Percentiles rank a stretch among this genome's conserved stretches.
phyloP scores from a whole-genome alignment of 2,888 invertebrate genomes.

The Villa cingulata region DNA sequence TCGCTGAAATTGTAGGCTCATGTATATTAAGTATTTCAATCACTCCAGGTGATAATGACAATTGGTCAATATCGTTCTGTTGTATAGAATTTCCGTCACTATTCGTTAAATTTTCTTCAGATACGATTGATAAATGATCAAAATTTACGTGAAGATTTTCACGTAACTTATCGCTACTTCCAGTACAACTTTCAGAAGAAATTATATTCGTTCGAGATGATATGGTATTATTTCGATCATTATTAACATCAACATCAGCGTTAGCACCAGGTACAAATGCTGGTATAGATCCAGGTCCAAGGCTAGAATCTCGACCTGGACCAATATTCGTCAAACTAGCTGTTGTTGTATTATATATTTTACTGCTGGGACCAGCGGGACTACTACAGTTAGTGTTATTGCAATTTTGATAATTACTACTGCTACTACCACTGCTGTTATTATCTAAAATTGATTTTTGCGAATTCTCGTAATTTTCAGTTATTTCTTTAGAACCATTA shows the following conservation, averaged over 20 bases:
- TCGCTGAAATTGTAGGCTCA: no score
- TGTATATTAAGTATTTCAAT: no score
- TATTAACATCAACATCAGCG: no score
- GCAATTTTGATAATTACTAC: not conserved
- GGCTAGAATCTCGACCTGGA: slow-evolving; percentile 12
- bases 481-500: slow-evolving; percentile 23
- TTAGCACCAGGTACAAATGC: no score
- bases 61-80: slow-evolving; percentile 1
- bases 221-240: no score
- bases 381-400: not conserved
- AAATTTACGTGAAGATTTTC: slow-evolving; percentile 43
- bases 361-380: not conserved
- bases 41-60: not conserved
- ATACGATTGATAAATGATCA: slow-evolving; percentile 63
- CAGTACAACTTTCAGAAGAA: not conserved
- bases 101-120: slow-evolving; percentile 48
- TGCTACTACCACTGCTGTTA: not conserved
- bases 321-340: slow-evolving; percentile 4
- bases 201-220: not conserved
- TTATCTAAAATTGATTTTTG: slow-evolving; percentile 26
- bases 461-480: slow-evolving; percentile 35
- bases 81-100: slow-evolving; percentile 20
- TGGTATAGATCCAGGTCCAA: no score
- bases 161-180: slow-evolving; percentile 20
- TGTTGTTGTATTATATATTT: not conserved